Evolutionary conservation across 2,888 invertebrate genomes (phyloP).

Genomic region (Eupithecia centaureata): DNA sequence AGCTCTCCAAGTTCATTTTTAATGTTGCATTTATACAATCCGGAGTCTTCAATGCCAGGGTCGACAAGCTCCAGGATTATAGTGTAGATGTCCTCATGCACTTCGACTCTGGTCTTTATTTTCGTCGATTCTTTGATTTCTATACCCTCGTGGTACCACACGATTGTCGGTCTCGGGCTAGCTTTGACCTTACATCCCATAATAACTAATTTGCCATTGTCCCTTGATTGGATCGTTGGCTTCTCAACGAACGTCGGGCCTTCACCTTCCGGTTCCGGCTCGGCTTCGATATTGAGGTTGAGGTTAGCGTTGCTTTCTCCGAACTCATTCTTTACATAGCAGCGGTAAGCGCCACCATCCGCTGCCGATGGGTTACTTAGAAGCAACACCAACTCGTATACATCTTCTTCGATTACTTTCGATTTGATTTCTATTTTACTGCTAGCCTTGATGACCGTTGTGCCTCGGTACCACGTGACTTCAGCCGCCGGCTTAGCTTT

Average conservation of each 20-base stretch:
- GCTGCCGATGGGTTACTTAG: constrained; percentile 80
- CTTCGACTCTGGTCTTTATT: constrained; percentile 91
- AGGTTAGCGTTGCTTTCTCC: constrained; percentile 99
- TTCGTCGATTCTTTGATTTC: constrained; percentile 92
- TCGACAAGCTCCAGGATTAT: constrained; percentile 94
- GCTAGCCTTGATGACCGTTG: constrained; percentile 92
- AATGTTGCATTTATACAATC: constrained; percentile 98
- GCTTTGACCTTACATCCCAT: constrained; percentile 82
- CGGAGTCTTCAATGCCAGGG: constrained; percentile 97
- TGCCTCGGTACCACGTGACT: constrained; percentile 97
- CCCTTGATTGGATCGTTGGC: constrained; percentile 92
- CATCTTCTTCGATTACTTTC: constrained; percentile 90
- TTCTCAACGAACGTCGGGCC: constrained; percentile 97
- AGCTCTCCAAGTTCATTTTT: constrained; percentile 98
- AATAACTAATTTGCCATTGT: constrained; percentile 78
- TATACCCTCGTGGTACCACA: constrained; percentile 82
- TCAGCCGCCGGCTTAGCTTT: constrained; percentile 97
- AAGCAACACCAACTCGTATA: constrained; percentile 92
- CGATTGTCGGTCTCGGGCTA: constrained; percentile 79
- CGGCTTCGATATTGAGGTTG: constrained; percentile 98
- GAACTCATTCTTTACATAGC: constrained; percentile 97
- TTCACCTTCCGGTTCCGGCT: constrained; percentile 96
- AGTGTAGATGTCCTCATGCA: constrained; percentile 91
- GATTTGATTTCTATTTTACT: constrained; percentile 93
- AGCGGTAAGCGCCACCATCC: constrained; percentile 87